Percentiles rank a stretch among this genome's conserved stretches.
Conservation (phyloP, 2,797 vertebrate genomes). For the Ceryle rudis region DNA sequence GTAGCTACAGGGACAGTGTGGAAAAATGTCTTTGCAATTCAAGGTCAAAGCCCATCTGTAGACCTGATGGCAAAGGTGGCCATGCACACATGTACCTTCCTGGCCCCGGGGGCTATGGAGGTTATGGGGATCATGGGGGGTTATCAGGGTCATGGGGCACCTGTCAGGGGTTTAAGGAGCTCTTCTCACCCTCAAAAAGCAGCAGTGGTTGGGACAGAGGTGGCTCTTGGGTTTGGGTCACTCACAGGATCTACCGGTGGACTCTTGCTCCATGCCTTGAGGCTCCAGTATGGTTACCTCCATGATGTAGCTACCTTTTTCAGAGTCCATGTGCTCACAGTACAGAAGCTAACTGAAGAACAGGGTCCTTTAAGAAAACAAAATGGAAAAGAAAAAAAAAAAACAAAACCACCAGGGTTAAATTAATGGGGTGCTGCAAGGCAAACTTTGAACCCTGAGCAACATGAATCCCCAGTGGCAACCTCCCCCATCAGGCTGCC, state of each 20-base stretch:
- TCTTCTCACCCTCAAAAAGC: neutral
- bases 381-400: too few relatives aligned
- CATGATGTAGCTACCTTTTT: fast-evolving
- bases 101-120: neutral
- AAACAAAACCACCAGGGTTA: neutral
- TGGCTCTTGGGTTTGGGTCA: neutral
- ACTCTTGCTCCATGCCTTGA: neutral
- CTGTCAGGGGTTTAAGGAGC: neutral
- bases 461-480: neutral
- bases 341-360: neutral
- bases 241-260: neutral
- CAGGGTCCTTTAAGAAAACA: too few relatives aligned
- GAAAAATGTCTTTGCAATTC: neutral
- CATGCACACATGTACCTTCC: neutral
- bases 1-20: fast-evolving
- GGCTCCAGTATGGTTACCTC: neutral
- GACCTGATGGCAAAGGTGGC: neutral
- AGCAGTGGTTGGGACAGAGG: neutral
- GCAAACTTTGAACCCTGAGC: neutral
- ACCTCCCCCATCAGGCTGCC: neutral
- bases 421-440: neutral
- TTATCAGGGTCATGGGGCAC: neutral
- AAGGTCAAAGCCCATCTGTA: neutral
- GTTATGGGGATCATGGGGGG: fast-evolving
- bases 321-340: neutral